Evolutionary conservation across 1,140 invertebrate species (phyloP).

Genomic region (Scaptodrosophila lebanonensis): DNA sequence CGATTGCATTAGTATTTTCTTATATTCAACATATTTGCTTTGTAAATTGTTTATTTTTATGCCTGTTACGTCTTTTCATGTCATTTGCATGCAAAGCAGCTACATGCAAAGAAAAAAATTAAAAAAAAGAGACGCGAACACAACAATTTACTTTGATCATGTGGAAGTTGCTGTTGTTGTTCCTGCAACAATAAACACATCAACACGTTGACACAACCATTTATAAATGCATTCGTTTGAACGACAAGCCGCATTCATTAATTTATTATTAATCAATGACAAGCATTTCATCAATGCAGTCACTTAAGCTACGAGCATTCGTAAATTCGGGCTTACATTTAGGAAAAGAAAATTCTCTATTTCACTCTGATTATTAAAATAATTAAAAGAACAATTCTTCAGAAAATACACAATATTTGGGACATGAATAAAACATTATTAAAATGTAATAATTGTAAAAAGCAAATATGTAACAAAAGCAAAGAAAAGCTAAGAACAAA

Average conservation of each 20-base stretch:
- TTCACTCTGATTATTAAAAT: too few species aligned
- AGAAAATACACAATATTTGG: too few species aligned
- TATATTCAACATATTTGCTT: background rate
- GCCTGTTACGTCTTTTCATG: slow-evolving; percentile 60
- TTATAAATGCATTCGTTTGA: slow-evolving; percentile 66
- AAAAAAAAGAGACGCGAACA: too few species aligned
- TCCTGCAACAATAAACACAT: slow-evolving; percentile 61
- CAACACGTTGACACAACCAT: slow-evolving; percentile 71
- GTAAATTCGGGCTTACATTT: too few species aligned
- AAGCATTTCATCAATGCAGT: slow-evolving; percentile 66
- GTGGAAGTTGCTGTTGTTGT: slow-evolving; percentile 2
- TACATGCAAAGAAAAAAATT: background rate
- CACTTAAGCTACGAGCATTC: too few species aligned
- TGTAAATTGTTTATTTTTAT: slow-evolving; percentile 68
- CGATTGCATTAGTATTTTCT: too few species aligned
- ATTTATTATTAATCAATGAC: slow-evolving; percentile 71
- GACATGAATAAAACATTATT: too few species aligned
- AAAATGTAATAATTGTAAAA: too few species aligned
- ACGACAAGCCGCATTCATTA: slow-evolving; percentile 37
- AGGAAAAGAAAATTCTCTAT: too few species aligned
- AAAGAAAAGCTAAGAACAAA: too few species aligned
- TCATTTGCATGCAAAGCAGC: slow-evolving; percentile 58
- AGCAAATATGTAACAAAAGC: too few species aligned
- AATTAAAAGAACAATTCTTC: too few species aligned
- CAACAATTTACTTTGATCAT: slow-evolving; percentile 27